Percentiles rank a stretch among this genome's conserved stretches.
Conservation (phyloP, 2,113 vertebrate genomes). For the Crotophaga sulcirostris region DNA sequence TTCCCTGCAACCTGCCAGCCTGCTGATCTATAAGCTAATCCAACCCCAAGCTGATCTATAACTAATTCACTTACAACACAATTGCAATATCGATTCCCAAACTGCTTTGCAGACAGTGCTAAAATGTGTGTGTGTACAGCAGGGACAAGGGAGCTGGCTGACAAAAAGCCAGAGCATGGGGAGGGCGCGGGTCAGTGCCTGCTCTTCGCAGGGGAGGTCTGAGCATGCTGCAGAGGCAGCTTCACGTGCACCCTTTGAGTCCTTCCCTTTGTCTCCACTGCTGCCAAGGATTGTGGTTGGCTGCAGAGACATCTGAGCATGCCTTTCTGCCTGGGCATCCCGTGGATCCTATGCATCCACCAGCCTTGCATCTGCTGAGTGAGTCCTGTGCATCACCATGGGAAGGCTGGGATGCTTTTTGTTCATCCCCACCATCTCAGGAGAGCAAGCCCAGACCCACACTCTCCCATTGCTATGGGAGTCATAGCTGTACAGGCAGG, state of each 20-base stretch:
- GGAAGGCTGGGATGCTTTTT: not conserved
- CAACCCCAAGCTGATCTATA: constrained; percentile 74
- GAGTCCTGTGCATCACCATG: not conserved
- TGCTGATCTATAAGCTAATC: constrained; percentile 73
- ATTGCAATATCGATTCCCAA: constrained; percentile 74
- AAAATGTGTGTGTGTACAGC: not conserved
- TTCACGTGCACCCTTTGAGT: not conserved
- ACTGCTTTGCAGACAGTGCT: constrained; percentile 69
- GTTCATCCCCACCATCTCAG: not conserved
- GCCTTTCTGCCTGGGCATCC: not conserved
- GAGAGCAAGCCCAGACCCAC: not conserved
- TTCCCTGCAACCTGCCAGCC: constrained; percentile 58
- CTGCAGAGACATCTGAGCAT: not conserved
- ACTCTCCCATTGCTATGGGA: rapidly evolving
- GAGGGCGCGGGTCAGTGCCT: not conserved
- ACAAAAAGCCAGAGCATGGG: not conserved
- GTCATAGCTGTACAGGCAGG: rapidly evolving
- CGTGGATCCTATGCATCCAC: not conserved
- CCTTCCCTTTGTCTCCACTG: not conserved
- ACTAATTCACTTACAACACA: constrained; percentile 76
- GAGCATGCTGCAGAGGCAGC: not conserved
- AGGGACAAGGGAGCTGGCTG: not conserved
- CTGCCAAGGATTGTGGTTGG: not conserved
- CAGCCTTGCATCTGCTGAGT: rapidly evolving
- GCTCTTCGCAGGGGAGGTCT: rapidly evolving